phyloP scores from a whole-genome alignment of 2,113 vertebrate genomes.

The Callipepla squamata region DNA sequence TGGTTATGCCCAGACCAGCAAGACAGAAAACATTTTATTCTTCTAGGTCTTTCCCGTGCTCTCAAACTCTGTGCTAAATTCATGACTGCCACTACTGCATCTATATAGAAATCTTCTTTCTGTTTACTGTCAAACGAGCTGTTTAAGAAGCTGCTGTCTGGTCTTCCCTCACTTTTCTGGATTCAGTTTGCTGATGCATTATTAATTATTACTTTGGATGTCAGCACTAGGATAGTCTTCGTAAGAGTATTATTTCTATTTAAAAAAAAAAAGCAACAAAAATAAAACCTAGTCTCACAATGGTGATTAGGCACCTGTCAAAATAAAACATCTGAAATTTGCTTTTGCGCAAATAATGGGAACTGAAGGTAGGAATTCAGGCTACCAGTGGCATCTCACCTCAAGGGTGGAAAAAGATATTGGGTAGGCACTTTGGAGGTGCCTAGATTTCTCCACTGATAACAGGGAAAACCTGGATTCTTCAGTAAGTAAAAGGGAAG shows the following conservation, averaged over 20 bases:
- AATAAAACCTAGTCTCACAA: not conserved
- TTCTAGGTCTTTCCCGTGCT: not conserved
- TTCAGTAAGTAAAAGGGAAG: not conserved
- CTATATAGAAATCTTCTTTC: not conserved
- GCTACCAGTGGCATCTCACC: not conserved
- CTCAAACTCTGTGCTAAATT: not conserved
- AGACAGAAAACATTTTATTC: not conserved
- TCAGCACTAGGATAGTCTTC: not conserved
- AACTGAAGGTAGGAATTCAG: not conserved
- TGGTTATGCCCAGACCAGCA: not conserved
- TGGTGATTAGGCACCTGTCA: not conserved
- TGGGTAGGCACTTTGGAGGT: not conserved
- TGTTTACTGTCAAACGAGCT: not conserved
- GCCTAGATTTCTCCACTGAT: not conserved
- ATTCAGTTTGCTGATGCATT: not conserved
- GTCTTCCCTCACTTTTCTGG: not conserved
- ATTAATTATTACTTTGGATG: not conserved
- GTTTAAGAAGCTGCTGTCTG: not conserved
- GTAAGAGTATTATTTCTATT: not conserved
- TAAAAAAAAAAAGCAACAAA: not conserved
- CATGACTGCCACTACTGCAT: not conserved
- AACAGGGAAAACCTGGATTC: not conserved
- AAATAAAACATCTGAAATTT: not conserved
- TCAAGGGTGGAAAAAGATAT: not conserved
- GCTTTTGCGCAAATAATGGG: not conserved